A percentile compares a stretch with the other conserved stretches of the same genome.
Evolutionary conservation across 2,888 invertebrate genomes (phyloP).

Genomic region (Eupithecia tripunctaria): DNA sequence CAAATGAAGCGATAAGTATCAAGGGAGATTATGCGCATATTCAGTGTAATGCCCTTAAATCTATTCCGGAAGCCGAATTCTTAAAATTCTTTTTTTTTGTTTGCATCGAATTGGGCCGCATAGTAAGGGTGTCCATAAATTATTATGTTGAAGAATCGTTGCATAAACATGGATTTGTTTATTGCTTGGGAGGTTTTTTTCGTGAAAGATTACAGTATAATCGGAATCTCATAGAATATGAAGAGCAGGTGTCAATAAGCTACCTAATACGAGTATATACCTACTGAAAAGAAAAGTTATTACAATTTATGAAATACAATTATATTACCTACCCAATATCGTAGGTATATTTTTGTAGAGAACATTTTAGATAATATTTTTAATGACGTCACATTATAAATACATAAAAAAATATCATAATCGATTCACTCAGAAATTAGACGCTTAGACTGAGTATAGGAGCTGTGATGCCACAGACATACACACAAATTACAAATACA

Average conservation of each 20-base stretch:
- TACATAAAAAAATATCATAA: background rate
- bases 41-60: constrained; percentile 59
- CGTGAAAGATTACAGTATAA: background rate
- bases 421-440: no score
- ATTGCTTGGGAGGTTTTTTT: background rate
- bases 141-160: background rate
- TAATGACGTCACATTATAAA: background rate
- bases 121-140: constrained; percentile 29
- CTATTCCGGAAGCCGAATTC: constrained; percentile 55
- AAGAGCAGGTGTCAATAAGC: background rate
- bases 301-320: background rate
- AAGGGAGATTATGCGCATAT: constrained; percentile 61
- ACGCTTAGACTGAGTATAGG: no score
- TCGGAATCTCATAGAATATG: background rate
- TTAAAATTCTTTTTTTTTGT: constrained; percentile 38
- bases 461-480: background rate
- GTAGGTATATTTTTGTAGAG: background rate
- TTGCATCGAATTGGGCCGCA: constrained; percentile 36
- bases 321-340: background rate
- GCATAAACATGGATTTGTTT: background rate
- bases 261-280: no score
- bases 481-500: background rate
- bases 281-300: background rate
- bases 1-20: constrained; percentile 53
- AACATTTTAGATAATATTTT: no score